These are phyloP conservation scores for Bhutanitis thaidina DNA, from an alignment of 2,888 invertebrate genomes.

Conservation along the genomic window DNA sequence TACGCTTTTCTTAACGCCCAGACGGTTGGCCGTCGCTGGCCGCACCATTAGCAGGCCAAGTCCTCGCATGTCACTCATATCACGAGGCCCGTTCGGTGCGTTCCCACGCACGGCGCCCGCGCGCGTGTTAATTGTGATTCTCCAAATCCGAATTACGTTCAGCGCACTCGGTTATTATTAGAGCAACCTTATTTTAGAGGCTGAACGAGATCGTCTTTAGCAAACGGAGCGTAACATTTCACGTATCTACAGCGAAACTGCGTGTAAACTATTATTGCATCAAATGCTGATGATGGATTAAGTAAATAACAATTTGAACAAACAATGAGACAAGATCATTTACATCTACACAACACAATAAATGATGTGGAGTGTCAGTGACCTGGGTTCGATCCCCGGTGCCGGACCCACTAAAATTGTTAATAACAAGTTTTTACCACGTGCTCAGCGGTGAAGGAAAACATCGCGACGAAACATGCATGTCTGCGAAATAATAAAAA, in stretches of 20 bases:
- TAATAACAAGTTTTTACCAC: too few species aligned
- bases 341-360: too few species aligned
- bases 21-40: not conserved
- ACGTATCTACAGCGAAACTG: conserved; percentile 10
- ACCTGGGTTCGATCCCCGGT: too few species aligned
- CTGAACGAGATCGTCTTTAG: conserved; percentile 35
- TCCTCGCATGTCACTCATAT: conserved; percentile 22
- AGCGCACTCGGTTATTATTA: conserved; percentile 48
- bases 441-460: too few species aligned
- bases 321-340: too few species aligned
- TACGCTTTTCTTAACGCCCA: too few species aligned
- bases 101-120: conserved; percentile 34
- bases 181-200: conserved; percentile 54
- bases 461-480: too few species aligned
- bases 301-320: too few species aligned
- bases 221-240: conserved; percentile 27
- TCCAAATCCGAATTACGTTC: conserved; percentile 46
- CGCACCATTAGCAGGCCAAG: not conserved
- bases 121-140: conserved; percentile 55
- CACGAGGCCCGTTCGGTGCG: conserved; percentile 22
- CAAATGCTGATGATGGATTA: too few species aligned
- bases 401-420: too few species aligned
- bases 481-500: too few species aligned
- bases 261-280: not conserved
- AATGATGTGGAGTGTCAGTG: too few species aligned